Evolutionary conservation across 2,113 vertebrate species (phyloP).

Genomic region (Eulemur rufifrons): DNA sequence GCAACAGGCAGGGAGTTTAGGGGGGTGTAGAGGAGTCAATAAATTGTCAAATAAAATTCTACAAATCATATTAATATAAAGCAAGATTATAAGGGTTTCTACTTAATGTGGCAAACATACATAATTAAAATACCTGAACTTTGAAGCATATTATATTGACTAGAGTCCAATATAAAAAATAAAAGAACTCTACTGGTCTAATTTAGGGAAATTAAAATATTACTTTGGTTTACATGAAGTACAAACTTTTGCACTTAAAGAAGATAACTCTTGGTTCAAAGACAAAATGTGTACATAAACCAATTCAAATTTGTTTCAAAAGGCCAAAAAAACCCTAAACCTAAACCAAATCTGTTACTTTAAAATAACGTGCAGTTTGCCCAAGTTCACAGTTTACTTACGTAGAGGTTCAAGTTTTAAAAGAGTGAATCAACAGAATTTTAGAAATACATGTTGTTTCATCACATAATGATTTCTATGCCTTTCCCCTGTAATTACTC

Average conservation of each 20-base stretch:
- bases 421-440: neutral
- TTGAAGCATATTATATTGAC: neutral
- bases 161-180: neutral
- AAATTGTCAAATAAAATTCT: conserved; percentile 6
- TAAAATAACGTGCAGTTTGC: neutral
- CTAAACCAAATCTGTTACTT: neutral
- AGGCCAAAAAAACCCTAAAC: neutral
- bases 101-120: neutral
- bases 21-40: neutral
- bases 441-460: neutral
- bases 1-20: rapidly evolving
- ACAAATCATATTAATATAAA: neutral
- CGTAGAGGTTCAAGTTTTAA: conserved; percentile 27
- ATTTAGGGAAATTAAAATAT: conserved; percentile 27
- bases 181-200: neutral
- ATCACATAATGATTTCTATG: neutral
- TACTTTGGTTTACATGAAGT: conserved; percentile 37
- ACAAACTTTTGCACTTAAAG: conserved; percentile 15
- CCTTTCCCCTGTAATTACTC: neutral
- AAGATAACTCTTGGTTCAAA: neutral
- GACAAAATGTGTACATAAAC: conserved; percentile 24
- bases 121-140: conserved; percentile 21
- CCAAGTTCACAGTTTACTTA: neutral
- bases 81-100: neutral
- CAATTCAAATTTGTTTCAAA: conserved; percentile 36